Evolutionary conservation across 2,888 invertebrate species (phyloP).

Genomic region (Oscheius sp.): DNA sequence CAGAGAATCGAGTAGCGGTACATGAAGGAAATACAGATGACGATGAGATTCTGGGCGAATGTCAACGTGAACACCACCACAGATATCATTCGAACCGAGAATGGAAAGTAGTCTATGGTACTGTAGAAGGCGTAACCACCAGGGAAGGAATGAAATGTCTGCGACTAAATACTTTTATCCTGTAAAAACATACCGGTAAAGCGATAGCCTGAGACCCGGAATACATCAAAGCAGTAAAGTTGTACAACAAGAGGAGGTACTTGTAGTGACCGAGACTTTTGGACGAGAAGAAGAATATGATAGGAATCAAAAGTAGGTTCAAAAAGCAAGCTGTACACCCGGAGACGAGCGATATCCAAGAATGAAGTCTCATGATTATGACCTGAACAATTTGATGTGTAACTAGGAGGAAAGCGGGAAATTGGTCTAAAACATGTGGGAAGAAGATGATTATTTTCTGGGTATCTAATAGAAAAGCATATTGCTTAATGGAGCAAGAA

Average conservation of each 20-base stretch:
- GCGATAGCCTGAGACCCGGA: background rate
- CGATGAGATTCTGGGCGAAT: background rate
- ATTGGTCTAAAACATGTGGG: too few species aligned
- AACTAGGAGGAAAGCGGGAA: too few species aligned
- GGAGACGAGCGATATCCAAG: background rate
- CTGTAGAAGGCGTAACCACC: background rate
- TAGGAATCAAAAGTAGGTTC: background rate
- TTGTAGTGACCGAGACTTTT: background rate
- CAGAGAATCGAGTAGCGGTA: background rate
- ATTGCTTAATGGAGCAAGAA: too few species aligned
- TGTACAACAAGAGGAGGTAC: conserved; percentile 1
- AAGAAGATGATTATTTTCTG: too few species aligned
- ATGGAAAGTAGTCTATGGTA: background rate
- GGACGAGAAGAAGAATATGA: background rate
- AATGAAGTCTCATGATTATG: background rate
- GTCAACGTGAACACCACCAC: background rate
- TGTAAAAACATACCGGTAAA: background rate
- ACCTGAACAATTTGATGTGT: too few species aligned
- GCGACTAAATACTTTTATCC: too few species aligned
- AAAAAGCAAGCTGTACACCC: background rate
- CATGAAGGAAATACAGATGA: conserved; percentile 8
- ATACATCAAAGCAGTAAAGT: background rate
- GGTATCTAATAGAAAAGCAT: too few species aligned
- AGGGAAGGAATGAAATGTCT: conserved; percentile 1
- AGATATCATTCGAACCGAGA: background rate